Base-by-base conservation (phyloP, 2,888 invertebrate species). In the Archaeoteleia sp. region DNA sequence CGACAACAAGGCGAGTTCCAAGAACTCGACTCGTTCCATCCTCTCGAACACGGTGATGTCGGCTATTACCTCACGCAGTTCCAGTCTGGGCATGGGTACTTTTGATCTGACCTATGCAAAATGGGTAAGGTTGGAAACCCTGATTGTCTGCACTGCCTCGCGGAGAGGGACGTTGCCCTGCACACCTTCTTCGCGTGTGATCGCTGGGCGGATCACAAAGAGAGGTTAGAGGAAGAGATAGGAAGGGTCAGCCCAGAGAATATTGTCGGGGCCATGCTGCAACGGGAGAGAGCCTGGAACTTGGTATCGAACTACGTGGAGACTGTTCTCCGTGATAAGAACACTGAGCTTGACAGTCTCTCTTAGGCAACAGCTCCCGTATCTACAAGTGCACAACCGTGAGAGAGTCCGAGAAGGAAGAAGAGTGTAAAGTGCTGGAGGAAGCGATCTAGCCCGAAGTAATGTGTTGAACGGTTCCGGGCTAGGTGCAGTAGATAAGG, bases 71-170 rank as follows among this genome's bases (percentile, higher is more conserved):
- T 72, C 0, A 75, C 72, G 3, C 73, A 75, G 55, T 37, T 73
- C 10, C 58, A 74, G 1, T 68, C 67, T 3, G 74, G 70, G 2
- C 74, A 74, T 40, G 74, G 74, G 6, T 62, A 51, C 25, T 76
- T 76, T 45, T 35, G 37, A 1, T 6, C 13, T 13, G 74, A 74
- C 51, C 62, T 75, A 1, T 23, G 55, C 25, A 61, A 7, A 15
- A 66, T 71, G 42, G 58, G 51, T 5, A 58, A 53, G 12, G 39
- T 27, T n/a, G 30, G 35, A 1, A 43, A 29, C 10, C 67, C 66
- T 5, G 8, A 5, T 6, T 71, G 72, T 29, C 30, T 8, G 0
- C 65, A 61, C 34, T 70, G 72, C 42, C 23, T 20, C 1, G 6
- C 2, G 8, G n/a, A 39, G 4, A 9, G 5, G 6, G 71, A 74